Evolutionary conservation across 2,797 vertebrate species (phyloP).

Genomic region (Coccyzus lansbergi): DNA sequence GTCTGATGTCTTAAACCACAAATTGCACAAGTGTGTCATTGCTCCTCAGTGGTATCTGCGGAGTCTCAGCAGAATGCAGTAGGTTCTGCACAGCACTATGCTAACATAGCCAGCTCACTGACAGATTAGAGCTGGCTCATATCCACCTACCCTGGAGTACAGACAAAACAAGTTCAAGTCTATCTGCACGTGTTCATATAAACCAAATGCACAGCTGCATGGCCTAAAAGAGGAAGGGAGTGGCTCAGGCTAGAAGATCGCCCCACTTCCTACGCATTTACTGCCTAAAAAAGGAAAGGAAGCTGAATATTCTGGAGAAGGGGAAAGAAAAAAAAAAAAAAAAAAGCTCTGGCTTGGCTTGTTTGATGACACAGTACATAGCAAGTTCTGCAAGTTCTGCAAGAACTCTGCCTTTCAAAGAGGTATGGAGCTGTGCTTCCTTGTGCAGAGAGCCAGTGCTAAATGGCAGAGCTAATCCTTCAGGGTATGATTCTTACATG

Average conservation of each 20-base stretch:
- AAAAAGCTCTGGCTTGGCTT: not conserved
- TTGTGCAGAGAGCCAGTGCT: not conserved
- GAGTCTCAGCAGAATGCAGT: slow-evolving; percentile 25
- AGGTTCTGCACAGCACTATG: not conserved
- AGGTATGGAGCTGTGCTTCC: not conserved
- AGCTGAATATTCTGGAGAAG: not conserved
- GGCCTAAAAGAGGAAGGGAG: slow-evolving; percentile 69
- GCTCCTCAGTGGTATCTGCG: not conserved
- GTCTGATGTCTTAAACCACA: not conserved
- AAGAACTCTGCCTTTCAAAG: not conserved
- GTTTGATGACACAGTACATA: slow-evolving; percentile 10
- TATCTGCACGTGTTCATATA: slow-evolving; percentile 56
- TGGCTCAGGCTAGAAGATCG: slow-evolving; percentile 18
- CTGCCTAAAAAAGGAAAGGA: slow-evolving; percentile 46
- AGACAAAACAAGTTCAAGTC: slow-evolving; percentile 67
- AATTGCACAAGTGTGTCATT: not conserved
- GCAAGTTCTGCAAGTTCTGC: not conserved
- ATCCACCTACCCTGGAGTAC: slow-evolving; percentile 47
- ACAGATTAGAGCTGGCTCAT: slow-evolving; percentile 49
- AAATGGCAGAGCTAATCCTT: not conserved
- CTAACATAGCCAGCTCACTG: slow-evolving; percentile 16
- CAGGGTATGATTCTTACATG: not conserved
- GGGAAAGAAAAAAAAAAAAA: not conserved
- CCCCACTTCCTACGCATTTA: not conserved
- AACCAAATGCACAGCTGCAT: slow-evolving; percentile 27